Percentiles rank a stretch among this genome's conserved stretches.
These are phyloP conservation scores for Drosophila vallismaia DNA, from an alignment of 2,888 invertebrate species.

Conservation along the genomic window DNA sequence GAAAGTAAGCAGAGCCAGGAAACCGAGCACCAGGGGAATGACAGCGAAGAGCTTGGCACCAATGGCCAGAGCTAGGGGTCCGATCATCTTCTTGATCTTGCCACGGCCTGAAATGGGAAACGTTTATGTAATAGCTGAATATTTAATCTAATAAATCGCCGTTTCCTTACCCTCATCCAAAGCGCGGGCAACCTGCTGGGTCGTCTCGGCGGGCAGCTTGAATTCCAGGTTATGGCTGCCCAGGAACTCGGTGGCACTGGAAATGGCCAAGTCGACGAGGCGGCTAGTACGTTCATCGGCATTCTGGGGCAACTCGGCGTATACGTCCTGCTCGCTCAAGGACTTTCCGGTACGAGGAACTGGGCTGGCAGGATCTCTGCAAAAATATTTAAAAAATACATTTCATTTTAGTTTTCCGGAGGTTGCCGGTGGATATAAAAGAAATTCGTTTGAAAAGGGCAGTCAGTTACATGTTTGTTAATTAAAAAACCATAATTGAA, in stretches of 20 bases:
- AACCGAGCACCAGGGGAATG: constrained; percentile 89
- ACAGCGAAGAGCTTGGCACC: constrained; percentile 90
- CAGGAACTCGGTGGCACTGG: constrained; percentile 86
- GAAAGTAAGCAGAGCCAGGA: constrained; percentile 88
- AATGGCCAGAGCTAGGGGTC: constrained; percentile 88
- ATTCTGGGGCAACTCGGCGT: constrained; percentile 85
- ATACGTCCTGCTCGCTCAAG: constrained; percentile 84
- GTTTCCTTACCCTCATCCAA: constrained; percentile 89
- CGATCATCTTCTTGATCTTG: constrained; percentile 90
- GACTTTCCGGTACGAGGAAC: constrained; percentile 82
- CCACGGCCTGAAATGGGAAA: constrained; percentile 86
- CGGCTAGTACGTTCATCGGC: constrained; percentile 85
- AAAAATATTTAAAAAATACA: constrained; percentile 21
- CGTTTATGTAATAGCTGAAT: neutral
- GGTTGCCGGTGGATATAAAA: neutral
- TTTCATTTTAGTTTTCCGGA: neutral
- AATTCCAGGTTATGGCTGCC: constrained; percentile 88
- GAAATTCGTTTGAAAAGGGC: neutral
- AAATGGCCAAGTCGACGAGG: constrained; percentile 85
- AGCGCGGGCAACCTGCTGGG: constrained; percentile 88
- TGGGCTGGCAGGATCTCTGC: constrained; percentile 82
- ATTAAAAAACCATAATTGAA: neutral
- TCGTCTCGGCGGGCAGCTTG: constrained; percentile 88
- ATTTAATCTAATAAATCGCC: neutral
- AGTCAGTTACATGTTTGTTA: neutral